phyloP scores from a whole-genome alignment of 2,888 invertebrate genomes.

The Drosophila tanythrix region DNA sequence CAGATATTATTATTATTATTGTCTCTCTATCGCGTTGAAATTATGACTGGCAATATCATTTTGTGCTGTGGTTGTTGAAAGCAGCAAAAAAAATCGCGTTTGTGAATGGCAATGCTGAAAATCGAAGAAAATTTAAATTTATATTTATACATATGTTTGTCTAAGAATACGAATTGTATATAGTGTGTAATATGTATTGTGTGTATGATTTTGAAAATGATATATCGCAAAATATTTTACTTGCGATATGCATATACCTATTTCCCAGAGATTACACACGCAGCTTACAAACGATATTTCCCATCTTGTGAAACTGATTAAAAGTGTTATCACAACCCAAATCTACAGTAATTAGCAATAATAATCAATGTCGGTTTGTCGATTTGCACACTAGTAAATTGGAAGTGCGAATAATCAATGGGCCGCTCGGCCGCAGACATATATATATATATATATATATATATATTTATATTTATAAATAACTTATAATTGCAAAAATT shows the following conservation, averaged over 20 bases:
- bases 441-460: conserved; percentile 4
- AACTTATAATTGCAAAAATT: conserved; percentile 38
- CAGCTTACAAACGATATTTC: neutral
- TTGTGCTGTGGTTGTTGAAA: conserved; percentile 11
- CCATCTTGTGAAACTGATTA: neutral
- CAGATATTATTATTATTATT: conserved; percentile 41
- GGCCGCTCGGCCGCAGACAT: neutral
- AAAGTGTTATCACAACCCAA: conserved; percentile 4
- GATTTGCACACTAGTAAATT: conserved; percentile 26
- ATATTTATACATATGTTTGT: neutral
- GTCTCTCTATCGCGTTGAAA: too few species aligned
- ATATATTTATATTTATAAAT: neutral
- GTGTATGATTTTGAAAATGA: too few species aligned
- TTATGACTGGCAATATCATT: conserved; percentile 1
- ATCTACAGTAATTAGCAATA: conserved; percentile 14
- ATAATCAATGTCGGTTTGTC: conserved; percentile 2
- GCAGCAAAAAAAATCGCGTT: conserved; percentile 34
- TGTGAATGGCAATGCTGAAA: conserved; percentile 9
- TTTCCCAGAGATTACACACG: neutral
- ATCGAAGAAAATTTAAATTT: neutral
- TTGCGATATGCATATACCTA: too few species aligned
- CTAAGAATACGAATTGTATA: neutral
- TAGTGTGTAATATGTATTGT: neutral
- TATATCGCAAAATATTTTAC: too few species aligned
- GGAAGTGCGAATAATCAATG: conserved; percentile 19